Evolutionary conservation across 2,797 vertebrate species (phyloP).

Genomic region (Anguilla obscura): DNA sequence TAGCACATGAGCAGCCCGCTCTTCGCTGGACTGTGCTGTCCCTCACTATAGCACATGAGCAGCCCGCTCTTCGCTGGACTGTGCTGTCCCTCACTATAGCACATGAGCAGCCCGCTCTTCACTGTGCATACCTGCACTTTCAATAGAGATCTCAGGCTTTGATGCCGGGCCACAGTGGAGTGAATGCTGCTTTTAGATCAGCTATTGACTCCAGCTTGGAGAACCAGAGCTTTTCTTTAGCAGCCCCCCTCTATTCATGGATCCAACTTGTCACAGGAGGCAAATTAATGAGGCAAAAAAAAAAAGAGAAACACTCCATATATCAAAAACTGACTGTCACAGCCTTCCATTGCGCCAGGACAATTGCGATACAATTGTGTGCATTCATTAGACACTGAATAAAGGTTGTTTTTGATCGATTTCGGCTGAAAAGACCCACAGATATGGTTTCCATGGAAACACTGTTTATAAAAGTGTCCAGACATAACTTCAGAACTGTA

Average conservation of each 20-base stretch:
- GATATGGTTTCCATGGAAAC: slow-evolving; percentile 15
- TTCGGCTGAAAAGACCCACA: neutral
- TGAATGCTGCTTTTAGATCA: neutral
- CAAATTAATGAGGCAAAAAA: slow-evolving; percentile 13
- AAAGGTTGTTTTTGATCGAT: slow-evolving; percentile 20
- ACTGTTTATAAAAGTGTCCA: slow-evolving; percentile 22
- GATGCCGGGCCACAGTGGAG: neutral
- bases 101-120: neutral
- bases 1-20: neutral
- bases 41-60: neutral
- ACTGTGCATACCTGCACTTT: neutral
- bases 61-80: neutral
- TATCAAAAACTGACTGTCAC: slow-evolving; percentile 6
- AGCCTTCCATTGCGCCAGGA: neutral
- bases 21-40: neutral
- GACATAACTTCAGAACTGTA: neutral
- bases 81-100: neutral
- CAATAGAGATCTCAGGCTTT: neutral
- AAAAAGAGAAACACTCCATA: neutral
- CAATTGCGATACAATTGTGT: slow-evolving; percentile 10
- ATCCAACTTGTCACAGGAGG: slow-evolving; percentile 7
- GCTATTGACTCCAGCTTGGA: neutral
- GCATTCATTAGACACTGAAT: slow-evolving; percentile 20
- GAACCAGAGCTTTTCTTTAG: neutral
- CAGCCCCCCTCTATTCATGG: neutral